Conservation (phyloP, 1,140 invertebrate species). For the Drosophila lowei region DNA sequence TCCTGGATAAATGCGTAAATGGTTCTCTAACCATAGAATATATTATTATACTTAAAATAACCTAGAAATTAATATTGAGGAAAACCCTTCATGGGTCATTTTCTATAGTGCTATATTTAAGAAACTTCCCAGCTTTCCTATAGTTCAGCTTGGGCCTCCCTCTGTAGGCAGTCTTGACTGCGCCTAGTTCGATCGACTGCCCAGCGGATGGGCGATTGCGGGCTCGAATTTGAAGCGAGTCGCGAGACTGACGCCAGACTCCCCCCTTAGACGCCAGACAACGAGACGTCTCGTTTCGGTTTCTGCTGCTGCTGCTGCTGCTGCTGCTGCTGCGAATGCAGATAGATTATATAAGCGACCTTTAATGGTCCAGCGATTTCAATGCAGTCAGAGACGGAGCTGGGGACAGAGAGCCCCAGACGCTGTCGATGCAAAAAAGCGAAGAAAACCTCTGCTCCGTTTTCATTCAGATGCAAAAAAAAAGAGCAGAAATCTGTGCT, state of each 20-base stretch:
- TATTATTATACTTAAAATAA: no score
- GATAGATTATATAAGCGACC: slow-evolving; percentile 81
- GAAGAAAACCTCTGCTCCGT: background rate
- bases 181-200: slow-evolving; percentile 42
- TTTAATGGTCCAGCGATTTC: slow-evolving; percentile 82
- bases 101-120: no score
- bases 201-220: slow-evolving; percentile 37
- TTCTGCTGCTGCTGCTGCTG: slow-evolving; percentile 44
- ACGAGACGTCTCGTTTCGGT: slow-evolving; percentile 61
- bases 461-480: slow-evolving; percentile 16
- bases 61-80: no score
- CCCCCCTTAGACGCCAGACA: slow-evolving; percentile 32
- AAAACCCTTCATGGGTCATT: no score
- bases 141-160: background rate
- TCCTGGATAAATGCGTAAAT: no score
- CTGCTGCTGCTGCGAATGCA: slow-evolving; percentile 56
- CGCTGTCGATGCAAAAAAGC: background rate
- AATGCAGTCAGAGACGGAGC: slow-evolving; percentile 48
- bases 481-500: slow-evolving; percentile 20
- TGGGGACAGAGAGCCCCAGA: slow-evolving; percentile 13
- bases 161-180: slow-evolving; percentile 8
- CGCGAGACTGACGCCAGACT: slow-evolving; percentile 31
- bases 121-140: no score
- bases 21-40: no score
- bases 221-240: slow-evolving; percentile 39